Evolutionary conservation across 2,113 vertebrate genomes (phyloP), one percentile per base, ranked within the genome.

Genomic region (Dromaius novaehollandiae): DNA sequence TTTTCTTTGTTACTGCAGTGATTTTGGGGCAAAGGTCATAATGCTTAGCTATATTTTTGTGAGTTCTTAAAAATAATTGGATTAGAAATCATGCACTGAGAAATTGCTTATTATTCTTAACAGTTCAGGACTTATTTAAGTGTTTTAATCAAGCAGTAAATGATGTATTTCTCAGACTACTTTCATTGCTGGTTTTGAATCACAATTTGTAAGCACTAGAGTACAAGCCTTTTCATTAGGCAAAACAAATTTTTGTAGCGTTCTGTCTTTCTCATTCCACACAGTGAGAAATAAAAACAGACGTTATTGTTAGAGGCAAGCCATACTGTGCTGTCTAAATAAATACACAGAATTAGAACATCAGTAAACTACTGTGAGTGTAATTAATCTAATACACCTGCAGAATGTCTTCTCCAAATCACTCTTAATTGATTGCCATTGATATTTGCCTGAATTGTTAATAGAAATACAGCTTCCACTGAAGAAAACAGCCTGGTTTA

Each of bases 131-230:
- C 76, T 86, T 93, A 66, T 48, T 44, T 94, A 96, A 97, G 81
- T 91, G 78, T 91, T 97, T 97, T 96, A 97, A 97, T 96, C 92
- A 96, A 94, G 92, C 55, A 63, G 86, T 50, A 95, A 96, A 96
- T 82, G 70, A 93, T 95, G 87, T 94, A 32, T 85, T 78, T 96
- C 86, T 95, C 80, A 69, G 69, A 42, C 66, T 93, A 32, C 46
- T 71, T 95, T 90, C 77, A 38, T 38, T 88, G 64, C 89, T 76
- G 71, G 46, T 48, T 97, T 92, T 89, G 63, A 95, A 81, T 93
- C 70, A 28, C 64, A 56, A 55, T 91, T 80, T 87, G 46, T 85
- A 93, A 89, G 90, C 86, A 90, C 76, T 80, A 58, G 38, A 82
- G 68, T 73, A 66, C 58, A 65, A 88, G 22, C 5, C 46, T 95